Evolutionary conservation across 1,140 invertebrate species (phyloP).

Genomic region (Homarus americanus): DNA sequence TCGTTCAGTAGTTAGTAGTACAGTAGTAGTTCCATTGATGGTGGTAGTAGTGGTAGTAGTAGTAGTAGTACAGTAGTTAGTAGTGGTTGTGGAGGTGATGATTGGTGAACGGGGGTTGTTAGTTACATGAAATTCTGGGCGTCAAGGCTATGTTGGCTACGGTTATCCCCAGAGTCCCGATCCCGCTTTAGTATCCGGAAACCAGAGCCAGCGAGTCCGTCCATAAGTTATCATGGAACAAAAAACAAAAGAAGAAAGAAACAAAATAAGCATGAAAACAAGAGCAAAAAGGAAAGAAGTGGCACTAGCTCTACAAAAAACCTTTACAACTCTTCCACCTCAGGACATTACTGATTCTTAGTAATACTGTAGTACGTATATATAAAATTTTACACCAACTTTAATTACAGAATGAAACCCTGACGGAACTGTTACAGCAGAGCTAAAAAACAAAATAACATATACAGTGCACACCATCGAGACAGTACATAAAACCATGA

Average conservation of each 20-base stretch:
- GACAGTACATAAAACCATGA: no score
- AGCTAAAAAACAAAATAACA: no score
- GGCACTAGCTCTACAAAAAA: slow-evolving; percentile 33
- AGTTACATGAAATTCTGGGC: slow-evolving; percentile 73
- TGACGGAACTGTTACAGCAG: no score
- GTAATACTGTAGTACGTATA: background rate
- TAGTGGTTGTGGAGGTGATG: slow-evolving; percentile 48
- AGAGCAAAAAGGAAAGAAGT: slow-evolving; percentile 37
- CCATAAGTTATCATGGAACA: slow-evolving; percentile 63
- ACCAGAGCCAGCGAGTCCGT: slow-evolving; percentile 47
- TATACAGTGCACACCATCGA: no score
- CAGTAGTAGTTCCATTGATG: slow-evolving; percentile 55
- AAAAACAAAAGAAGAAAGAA: slow-evolving; percentile 66
- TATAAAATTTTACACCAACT: background rate
- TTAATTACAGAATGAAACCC: no score
- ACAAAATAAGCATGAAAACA: slow-evolving; percentile 66
- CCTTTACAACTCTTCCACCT: background rate
- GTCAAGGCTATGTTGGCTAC: slow-evolving; percentile 68
- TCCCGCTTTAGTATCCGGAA: slow-evolving; percentile 61
- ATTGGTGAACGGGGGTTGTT: slow-evolving; percentile 59
- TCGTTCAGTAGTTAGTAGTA: slow-evolving; percentile 68
- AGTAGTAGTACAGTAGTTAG: slow-evolving; percentile 51
- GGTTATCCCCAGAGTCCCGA: slow-evolving; percentile 61
- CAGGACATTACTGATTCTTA: slow-evolving; percentile 4
- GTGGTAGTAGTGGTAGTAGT: slow-evolving; percentile 19